These are phyloP conservation scores for Capricornis sumatraensis DNA, from an alignment of 2,113 vertebrate species.

Conservation along the genomic window DNA sequence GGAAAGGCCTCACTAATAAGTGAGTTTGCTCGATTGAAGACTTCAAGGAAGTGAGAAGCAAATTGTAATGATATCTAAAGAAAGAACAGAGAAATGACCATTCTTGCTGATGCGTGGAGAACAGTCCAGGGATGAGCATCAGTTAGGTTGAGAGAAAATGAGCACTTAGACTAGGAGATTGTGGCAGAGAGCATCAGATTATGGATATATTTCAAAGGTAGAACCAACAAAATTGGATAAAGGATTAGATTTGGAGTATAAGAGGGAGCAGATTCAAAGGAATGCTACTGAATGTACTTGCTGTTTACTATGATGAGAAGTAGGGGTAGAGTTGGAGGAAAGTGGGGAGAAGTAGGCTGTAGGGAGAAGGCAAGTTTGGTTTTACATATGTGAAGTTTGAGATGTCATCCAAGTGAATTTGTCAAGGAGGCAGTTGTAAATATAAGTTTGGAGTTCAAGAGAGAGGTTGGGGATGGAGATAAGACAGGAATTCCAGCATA, in stretches of 20 bases:
- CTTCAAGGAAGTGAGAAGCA: not conserved
- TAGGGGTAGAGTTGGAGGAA: not conserved
- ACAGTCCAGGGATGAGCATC: too few relatives aligned
- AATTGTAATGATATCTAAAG: not conserved
- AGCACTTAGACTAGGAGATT: not conserved
- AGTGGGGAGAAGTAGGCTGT: not conserved
- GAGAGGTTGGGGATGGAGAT: not conserved
- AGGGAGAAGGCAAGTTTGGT: not conserved
- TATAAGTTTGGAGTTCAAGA: not conserved
- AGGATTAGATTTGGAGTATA: not conserved
- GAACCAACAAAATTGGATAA: not conserved
- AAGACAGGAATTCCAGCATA: not conserved
- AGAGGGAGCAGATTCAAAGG: not conserved
- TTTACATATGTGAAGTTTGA: constrained; percentile 21
- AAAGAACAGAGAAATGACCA: not conserved
- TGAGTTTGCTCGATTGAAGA: not conserved
- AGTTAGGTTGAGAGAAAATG: not conserved
- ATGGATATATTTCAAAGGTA: not conserved
- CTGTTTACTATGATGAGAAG: not conserved
- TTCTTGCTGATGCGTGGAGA: not conserved
- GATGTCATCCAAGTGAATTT: not conserved
- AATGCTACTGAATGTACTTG: not conserved
- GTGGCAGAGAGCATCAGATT: not conserved
- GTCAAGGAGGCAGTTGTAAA: not conserved
- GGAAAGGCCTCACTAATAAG: not conserved